A percentile compares a stretch with the other conserved stretches of the same genome.
These are phyloP conservation scores for Podarcis lilfordi DNA, from an alignment of 2,797 vertebrate species.

Conservation along the genomic window DNA sequence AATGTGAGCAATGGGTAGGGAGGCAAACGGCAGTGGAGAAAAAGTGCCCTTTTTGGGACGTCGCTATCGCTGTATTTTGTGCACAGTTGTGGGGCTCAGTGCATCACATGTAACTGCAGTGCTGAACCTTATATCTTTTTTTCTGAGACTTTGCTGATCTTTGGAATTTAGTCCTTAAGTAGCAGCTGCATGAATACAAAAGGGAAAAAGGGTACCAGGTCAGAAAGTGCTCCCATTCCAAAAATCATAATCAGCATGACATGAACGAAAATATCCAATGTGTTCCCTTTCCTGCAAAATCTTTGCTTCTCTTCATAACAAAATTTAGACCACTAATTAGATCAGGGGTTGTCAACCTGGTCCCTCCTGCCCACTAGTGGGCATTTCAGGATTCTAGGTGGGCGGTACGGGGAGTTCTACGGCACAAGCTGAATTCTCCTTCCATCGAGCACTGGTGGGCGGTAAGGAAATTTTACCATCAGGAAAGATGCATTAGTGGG, in stretches of 20 bases:
- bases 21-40: not conserved
- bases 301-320: not conserved
- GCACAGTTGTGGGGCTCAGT: not conserved
- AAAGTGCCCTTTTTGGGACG: not conserved
- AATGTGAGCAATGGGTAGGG: not conserved
- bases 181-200: not conserved
- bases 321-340: not conserved
- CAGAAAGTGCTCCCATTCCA: not conserved
- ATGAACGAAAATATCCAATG: not conserved
- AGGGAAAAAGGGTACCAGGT: not conserved
- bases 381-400: too few species aligned
- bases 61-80: not conserved
- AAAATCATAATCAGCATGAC: not conserved
- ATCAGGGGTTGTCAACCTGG: too few species aligned
- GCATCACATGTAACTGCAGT: not conserved
- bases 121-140: not conserved
- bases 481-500: too few species aligned
- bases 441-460: too few species aligned
- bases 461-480: too few species aligned
- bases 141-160: not conserved
- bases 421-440: too few species aligned
- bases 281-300: not conserved
- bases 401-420: too few species aligned
- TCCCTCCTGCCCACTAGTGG: too few species aligned
- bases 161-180: conserved; percentile 6